Conservation (phyloP, 2,888 invertebrate genomes). For the Synergus gifuensis region DNA sequence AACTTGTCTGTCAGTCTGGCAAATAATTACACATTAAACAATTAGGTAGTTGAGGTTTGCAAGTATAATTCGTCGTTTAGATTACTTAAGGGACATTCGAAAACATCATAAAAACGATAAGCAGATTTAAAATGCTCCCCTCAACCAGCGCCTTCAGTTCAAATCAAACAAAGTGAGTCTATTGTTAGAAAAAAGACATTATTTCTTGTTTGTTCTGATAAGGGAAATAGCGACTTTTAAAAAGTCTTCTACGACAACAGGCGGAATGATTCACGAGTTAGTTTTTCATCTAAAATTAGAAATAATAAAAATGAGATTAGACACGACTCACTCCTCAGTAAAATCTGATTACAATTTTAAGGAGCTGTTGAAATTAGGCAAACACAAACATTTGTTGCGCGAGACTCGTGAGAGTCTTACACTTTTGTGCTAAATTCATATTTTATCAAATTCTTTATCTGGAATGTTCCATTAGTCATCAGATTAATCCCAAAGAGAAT, state of each 20-base stretch:
- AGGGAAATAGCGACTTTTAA: background rate
- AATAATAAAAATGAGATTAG: background rate
- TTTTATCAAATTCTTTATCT: background rate
- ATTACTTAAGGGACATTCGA: background rate
- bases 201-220: background rate
- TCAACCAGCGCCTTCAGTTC: background rate
- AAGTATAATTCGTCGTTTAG: background rate
- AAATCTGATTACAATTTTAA: background rate
- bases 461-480: background rate
- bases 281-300: background rate
- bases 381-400: background rate
- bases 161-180: background rate
- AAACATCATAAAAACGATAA: constrained; percentile 7
- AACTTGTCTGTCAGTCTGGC: background rate
- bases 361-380: background rate
- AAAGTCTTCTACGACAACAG: background rate
- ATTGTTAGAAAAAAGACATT: background rate
- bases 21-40: background rate
- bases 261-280: background rate
- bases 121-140: background rate
- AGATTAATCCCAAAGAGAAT: background rate
- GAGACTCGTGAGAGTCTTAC: background rate
- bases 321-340: background rate
- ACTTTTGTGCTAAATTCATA: background rate
- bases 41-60: background rate